Evolutionary conservation across 1,140 invertebrate genomes (phyloP), one percentile per base, ranked within the genome.

Genomic region (Nylanderia fulva): DNA sequence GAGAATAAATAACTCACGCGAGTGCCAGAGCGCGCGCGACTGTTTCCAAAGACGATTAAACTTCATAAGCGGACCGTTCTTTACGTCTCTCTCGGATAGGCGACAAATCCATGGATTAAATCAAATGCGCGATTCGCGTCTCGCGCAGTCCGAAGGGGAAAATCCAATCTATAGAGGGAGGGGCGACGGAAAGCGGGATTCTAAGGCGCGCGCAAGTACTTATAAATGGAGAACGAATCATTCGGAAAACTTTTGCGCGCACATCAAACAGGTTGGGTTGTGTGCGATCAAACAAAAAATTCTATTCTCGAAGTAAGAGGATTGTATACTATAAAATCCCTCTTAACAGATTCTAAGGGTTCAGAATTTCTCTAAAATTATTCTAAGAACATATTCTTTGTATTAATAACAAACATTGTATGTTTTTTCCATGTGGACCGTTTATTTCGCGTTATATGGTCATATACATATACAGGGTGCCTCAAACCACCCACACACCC

Each of bases 221-320:
- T 63, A 60, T 85, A 87, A 90, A 90, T 90, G 86, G 88, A 76
- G 88, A 90, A 90, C 89, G 89, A 90, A 90, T 90, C 86, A 74
- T 75, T 84, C 61, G 88, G 89, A 90, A 90, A 90, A 90, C 84
- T 90, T 90, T 87, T 56, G 72, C 79, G 63, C 85, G 52, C 45
- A 56, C 64, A 63, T 90, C 85, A 79, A 68, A 36, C 63, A 76
- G 76, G 52, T 89, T 75, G 86, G 52, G 36, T 24, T 33, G 58
- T 3, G 29, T 33, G 29, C 29, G 29, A 33, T 33, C 29, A 3
- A 33, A n/a, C n/a, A n/a, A 33, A 33, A 33, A 33, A 33, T 33
- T 33, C n/a, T n/a, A n/a, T n/a, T n/a, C n/a, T n/a, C n/a, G n/a
- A n/a, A n/a, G n/a, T n/a, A n/a, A n/a, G n/a, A n/a, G n/a, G n/a